These are phyloP conservation scores for Bombus waltoni DNA, from an alignment of 1,140 invertebrate species.

Conservation along the genomic window DNA sequence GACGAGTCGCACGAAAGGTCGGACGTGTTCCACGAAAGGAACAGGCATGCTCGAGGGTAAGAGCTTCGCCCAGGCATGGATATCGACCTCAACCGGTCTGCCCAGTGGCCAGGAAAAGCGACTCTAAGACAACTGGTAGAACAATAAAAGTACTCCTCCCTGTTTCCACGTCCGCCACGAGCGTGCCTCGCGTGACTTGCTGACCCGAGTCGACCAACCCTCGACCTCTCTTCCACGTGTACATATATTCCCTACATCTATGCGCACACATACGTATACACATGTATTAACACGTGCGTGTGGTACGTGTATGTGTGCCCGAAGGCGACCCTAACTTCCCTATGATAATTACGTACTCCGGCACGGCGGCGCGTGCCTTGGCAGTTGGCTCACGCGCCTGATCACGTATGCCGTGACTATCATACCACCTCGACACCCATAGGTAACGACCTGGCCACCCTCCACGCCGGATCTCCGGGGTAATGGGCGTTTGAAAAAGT, in stretches of 20 bases:
- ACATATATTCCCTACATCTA: background rate
- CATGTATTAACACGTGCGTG: background rate
- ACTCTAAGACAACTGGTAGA: slow-evolving; percentile 69
- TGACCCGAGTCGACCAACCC: slow-evolving; percentile 68
- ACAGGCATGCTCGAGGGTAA: background rate
- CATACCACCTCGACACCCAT: slow-evolving; percentile 65
- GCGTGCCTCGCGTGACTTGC: slow-evolving; percentile 76
- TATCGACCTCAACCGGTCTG: slow-evolving; percentile 65
- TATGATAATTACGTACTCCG: slow-evolving; percentile 79
- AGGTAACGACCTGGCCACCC: slow-evolving; percentile 58
- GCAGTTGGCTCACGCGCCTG: slow-evolving; percentile 72
- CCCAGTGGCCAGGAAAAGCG: slow-evolving; percentile 68
- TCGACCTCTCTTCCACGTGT: slow-evolving; percentile 20
- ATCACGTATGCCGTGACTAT: slow-evolving; percentile 78
- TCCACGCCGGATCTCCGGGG: slow-evolving; percentile 20
- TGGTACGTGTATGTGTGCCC: slow-evolving; percentile 3
- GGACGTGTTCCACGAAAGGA: background rate
- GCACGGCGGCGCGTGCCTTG: slow-evolving; percentile 77
- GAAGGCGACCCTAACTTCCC: slow-evolving; percentile 65
- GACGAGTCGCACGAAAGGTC: background rate
- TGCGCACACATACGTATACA: background rate
- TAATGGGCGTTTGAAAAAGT: slow-evolving; percentile 42
- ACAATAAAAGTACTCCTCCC: slow-evolving; percentile 67
- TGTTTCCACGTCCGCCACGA: slow-evolving; percentile 48
- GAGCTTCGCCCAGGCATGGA: slow-evolving; percentile 27